Evolutionary conservation across 2,113 vertebrate genomes (phyloP).

Genomic region (Donacobius atricapilla): DNA sequence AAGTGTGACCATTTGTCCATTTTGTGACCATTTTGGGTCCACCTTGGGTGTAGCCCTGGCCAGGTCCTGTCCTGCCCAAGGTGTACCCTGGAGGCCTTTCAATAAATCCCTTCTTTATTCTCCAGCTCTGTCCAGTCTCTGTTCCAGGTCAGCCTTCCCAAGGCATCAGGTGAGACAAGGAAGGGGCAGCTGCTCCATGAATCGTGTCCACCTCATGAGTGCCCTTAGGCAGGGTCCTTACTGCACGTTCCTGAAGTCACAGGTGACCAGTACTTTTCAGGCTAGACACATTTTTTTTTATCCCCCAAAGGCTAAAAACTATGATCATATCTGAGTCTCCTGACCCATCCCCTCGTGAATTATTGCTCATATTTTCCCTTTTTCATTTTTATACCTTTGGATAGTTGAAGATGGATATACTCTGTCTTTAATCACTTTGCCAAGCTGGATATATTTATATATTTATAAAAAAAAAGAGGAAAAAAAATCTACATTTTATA

Average conservation of each 20-base stretch:
- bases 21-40: too few relatives aligned
- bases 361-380: neutral
- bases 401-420: neutral
- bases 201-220: fast-evolving
- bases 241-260: neutral
- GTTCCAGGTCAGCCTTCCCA: neutral
- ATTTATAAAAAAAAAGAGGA: neutral
- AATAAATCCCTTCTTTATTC: too few relatives aligned
- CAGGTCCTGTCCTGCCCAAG: too few relatives aligned
- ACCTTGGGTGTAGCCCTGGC: too few relatives aligned
- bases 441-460: conserved; percentile 15
- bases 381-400: conserved; percentile 23
- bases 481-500: conserved; percentile 24
- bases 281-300: neutral
- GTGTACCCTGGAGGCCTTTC: too few relatives aligned
- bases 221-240: neutral
- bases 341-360: neutral
- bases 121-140: too few relatives aligned
- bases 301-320: neutral
- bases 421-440: conserved; percentile 36
- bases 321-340: neutral
- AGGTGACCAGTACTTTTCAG: neutral
- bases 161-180: neutral
- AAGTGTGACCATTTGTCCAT: too few relatives aligned
- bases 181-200: neutral